Evolutionary conservation across 2,888 invertebrate species (phyloP), one percentile per base, ranked within the genome.

Genomic region (Xestoiulus laeticollis): DNA sequence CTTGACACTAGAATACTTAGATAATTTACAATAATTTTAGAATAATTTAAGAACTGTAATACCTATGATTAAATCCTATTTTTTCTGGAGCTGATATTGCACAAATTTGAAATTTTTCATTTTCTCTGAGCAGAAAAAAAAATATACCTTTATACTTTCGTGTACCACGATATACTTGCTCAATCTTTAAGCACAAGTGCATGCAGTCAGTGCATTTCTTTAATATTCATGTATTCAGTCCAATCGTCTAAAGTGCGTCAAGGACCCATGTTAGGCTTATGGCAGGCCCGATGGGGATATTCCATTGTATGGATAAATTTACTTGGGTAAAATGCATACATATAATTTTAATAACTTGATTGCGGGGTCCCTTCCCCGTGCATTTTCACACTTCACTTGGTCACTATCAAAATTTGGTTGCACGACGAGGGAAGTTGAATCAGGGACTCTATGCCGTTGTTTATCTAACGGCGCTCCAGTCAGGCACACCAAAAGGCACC

Each of bases 391-490:
- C 68, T 68, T 68, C 68, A 68, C 68, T 68, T 68, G 26, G 68
- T 12, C 68, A 68, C 68, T 68, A 68, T 68, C 68, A 68, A 68
- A 68, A 68, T 68, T 68, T 26, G 68, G 68, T 2, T 59, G n/a
- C 53, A n/a, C 53, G 53, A 19, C n/a, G 53, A 59, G 68, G n/a
- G 68, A 22, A 22, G 68, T 22, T n/a, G 68, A 68, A 68, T 26
- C 68, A 26, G 68, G n/a, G 68, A 59, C 59, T n/a, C n/a, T 16
- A n/a, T 59, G 59, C 59, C 59, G 68, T 38, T 68, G 68, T 68
- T 68, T 68, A 68, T 68, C 68, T 68, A 68, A 68, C 22, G 68
- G 68, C 59, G 68, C 68, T 68, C 68, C 68, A 68, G 68, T 68
- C 68, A 68, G 68, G 68, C 68, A 68, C 26, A 68, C 68, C 68